phyloP scores from a whole-genome alignment of 2,888 invertebrate genomes.

The Thereva nobilitata region DNA sequence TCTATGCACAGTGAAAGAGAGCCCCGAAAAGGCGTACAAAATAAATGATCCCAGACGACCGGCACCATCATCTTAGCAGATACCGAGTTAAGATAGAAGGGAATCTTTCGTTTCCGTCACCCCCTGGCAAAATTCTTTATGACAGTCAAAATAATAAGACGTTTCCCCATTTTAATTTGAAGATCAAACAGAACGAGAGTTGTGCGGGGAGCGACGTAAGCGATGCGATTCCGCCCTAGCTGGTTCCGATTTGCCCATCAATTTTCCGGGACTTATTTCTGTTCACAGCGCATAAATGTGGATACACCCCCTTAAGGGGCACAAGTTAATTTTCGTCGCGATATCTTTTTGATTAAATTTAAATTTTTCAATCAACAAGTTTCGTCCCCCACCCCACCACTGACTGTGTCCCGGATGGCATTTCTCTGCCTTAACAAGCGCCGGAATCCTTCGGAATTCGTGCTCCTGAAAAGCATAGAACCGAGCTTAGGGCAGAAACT shows the following conservation, averaged over 20 bases:
- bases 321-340: slow-evolving; percentile 42
- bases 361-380: slow-evolving; percentile 44
- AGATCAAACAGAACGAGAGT: slow-evolving; percentile 40
- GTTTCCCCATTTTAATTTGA: slow-evolving; percentile 40
- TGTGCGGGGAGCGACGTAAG: not conserved
- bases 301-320: slow-evolving; percentile 26
- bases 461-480: slow-evolving; percentile 1
- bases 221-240: slow-evolving; percentile 21
- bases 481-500: not conserved
- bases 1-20: not conserved
- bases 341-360: slow-evolving; percentile 44
- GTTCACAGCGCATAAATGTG: not conserved
- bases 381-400: slow-evolving; percentile 9
- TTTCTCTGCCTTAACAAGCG: not conserved
- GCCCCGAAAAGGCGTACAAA: slow-evolving; percentile 18
- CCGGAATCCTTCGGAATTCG: slow-evolving; percentile 9
- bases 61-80: slow-evolving; percentile 3
- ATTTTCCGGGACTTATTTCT: slow-evolving; percentile 9
- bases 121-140: slow-evolving; percentile 39
- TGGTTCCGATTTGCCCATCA: slow-evolving; percentile 16
- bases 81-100: slow-evolving; percentile 6
- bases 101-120: slow-evolving; percentile 6
- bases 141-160: slow-evolving; percentile 42
- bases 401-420: not conserved
- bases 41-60: slow-evolving; percentile 40